A percentile compares a stretch with the other conserved stretches of the same genome.
These are phyloP conservation scores for Condylura cristata DNA, from an alignment of 2,113 vertebrate species.

Conservation along the genomic window DNA sequence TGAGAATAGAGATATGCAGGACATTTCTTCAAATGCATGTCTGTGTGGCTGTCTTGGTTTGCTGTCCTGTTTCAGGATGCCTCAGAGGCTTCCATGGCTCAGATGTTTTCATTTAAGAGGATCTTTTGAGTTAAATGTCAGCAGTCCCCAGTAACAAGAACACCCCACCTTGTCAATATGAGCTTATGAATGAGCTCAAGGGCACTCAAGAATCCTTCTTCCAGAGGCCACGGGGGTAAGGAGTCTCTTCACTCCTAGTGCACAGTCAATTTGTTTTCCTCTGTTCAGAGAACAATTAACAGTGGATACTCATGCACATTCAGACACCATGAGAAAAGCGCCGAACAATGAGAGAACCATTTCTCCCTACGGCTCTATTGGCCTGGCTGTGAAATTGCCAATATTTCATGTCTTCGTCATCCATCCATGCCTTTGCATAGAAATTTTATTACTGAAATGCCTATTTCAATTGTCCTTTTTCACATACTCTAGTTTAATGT, in stretches of 20 bases:
- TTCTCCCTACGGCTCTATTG: background rate
- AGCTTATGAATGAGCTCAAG: constrained; percentile 67
- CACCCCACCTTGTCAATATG: constrained; percentile 67
- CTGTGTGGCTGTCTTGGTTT: background rate
- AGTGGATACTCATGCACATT: background rate
- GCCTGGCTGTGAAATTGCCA: constrained; percentile 35
- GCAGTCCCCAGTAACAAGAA: constrained; percentile 59
- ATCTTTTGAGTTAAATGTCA: constrained; percentile 77
- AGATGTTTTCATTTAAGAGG: constrained; percentile 71
- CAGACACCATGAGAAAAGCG: constrained; percentile 6
- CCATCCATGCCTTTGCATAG: background rate
- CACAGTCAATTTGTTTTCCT: constrained; percentile 56
- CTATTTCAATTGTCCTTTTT: background rate
- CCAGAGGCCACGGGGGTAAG: constrained; percentile 18
- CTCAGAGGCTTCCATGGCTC: constrained; percentile 52
- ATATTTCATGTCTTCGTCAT: constrained; percentile 33
- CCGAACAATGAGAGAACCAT: background rate
- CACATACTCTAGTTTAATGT: background rate
- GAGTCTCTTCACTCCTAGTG: constrained; percentile 41
- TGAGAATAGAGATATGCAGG: constrained; percentile 45
- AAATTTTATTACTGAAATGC: background rate
- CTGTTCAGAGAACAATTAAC: constrained; percentile 31
- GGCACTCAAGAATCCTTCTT: constrained; percentile 62
- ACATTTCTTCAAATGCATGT: constrained; percentile 75
- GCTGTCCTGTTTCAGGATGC: constrained; percentile 60